A percentile compares a stretch with the other conserved stretches of the same genome.
Evolutionary conservation across 2,888 invertebrate genomes (phyloP).

Genomic region (Monochamus alternatus): DNA sequence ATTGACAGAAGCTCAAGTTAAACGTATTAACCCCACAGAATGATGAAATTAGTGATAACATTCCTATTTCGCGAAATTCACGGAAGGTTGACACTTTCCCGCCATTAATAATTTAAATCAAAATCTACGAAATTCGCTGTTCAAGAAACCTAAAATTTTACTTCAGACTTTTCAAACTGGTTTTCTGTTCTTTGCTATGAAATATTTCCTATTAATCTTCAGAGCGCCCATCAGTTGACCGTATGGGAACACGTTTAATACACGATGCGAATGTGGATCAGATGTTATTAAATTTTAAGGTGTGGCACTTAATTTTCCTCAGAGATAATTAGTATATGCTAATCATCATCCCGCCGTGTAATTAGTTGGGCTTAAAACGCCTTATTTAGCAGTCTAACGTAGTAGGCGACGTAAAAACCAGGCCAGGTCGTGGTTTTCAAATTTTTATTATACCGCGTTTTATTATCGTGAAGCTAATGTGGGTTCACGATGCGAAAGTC

Average conservation of each 20-base stretch:
- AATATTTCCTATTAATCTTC: background rate
- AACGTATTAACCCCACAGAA: no score
- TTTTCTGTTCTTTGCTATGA: no score
- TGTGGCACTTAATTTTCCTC: background rate
- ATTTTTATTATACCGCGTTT: background rate
- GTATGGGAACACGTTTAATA: constrained; percentile 16
- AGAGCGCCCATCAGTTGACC: background rate
- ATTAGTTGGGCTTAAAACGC: background rate
- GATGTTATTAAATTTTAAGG: constrained; percentile 8
- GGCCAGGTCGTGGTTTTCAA: constrained; percentile 1
- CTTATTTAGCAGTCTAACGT: background rate
- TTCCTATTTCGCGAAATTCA: no score
- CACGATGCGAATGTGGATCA: constrained; percentile 3
- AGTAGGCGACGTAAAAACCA: background rate
- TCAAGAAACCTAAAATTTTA: no score
- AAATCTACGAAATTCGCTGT: no score
- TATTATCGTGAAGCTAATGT: no score
- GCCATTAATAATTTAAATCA: no score
- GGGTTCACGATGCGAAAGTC: no score
- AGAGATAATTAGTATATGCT: constrained; percentile 5
- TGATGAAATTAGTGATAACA: no score
- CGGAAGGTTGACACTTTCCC: no score
- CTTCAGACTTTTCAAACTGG: no score
- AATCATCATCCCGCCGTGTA: background rate
- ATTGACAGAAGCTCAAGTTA: no score